Base-by-base conservation (phyloP, 2,113 vertebrate species). In the Ammodytes marinus region DNA sequence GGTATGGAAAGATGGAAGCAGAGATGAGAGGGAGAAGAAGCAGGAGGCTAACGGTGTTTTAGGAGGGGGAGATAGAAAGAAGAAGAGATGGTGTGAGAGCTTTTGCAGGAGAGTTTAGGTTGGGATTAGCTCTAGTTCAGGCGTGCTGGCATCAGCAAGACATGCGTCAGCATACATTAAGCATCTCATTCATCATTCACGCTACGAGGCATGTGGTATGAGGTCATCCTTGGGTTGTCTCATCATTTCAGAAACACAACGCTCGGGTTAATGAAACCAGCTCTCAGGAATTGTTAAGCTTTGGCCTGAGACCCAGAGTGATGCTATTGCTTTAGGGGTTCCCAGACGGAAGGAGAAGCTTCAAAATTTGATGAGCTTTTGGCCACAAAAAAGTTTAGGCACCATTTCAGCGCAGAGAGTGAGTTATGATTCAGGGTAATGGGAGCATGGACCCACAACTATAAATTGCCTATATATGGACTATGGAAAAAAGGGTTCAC, bases 121-220 rank as follows among this genome's bases (percentile, higher is more conserved):
- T 54, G 49, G 74, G 81, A 88, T 91, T 87, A 84, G 83, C 78
- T 71, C 12, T 0, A 57, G 46, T 77, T 82, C 59, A 68, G 77
- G 50, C 54, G 19, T 52, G 71, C 85, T 74, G 79, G 77, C 86
- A 82, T 83, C 91, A 77, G 77, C 69, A 72, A 67, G 87, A 78
- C 84, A 69, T 80, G 86, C 84, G 72, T 92, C 91, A 92, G 87
- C 90, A 86, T 71, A 84, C 71, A 88, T 90, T 88, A 91, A 77
- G 60, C 42, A 60, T 59, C 85, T 86, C 69, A 77, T 92, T 87
- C 59, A 85, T 90, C 91, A 88, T 91, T 88, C 81, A 85, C 64
- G 0, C 70, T 77, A 65, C 37, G 63, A 88, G 27, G 69, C 61
- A 72, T 14, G 70, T 67, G 77, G 50, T 70, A 65, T 78, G 85